Base-by-base conservation (phyloP, 2,113 vertebrate species). In the Mesoclemmys tuberculata region DNA sequence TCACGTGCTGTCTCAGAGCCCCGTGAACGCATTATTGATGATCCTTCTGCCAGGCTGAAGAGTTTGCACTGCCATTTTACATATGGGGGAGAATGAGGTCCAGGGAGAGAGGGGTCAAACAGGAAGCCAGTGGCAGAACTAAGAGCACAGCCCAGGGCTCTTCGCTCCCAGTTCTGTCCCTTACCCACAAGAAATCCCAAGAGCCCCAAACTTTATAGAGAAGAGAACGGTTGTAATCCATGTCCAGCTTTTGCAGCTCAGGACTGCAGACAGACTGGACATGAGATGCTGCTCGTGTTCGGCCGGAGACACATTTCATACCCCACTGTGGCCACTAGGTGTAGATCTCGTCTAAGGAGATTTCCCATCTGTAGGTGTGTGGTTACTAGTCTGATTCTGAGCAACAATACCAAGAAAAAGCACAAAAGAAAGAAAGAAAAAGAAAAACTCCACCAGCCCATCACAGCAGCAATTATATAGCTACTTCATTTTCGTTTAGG, bases 301-400 rank as follows among this genome's bases (percentile, higher is more conserved):
- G 48, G 38, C 29, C 13, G 29, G 12, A 49, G 52, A 41, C 27
- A 31, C 1, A 14, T 52, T 74, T 68, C 85, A 87, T 88, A 55
- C 56, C 49, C 41, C n/a, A 5, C 8, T 80, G 61, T 27, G 38
- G 81, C 71, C 87, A 82, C 85, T 90, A 89, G 80, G 79, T 87
- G 83, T 87, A 90, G 89, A 85, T 77, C 82, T 89, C 9, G 31
- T 38, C 51, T 89, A 93, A 88, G 88, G 55, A 93, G 38, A 68
- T 52, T 85, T 49, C 16, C 12, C 61, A 54, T n/a, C 38, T 44
- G 19, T 8, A 29, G 78, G 54, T 21, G 35, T 46, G 14, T n/a
- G 54, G 31, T 27, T 79, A 41, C 52, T 52, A 14, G 41, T 64
- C 48, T 52, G 52, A 91, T 61, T 61, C 5, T 5, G 19, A 78